A percentile compares a stretch with the other conserved stretches of the same genome.
Conservation (phyloP, 2,797 vertebrate species). For the Halcyon leucocephala region DNA sequence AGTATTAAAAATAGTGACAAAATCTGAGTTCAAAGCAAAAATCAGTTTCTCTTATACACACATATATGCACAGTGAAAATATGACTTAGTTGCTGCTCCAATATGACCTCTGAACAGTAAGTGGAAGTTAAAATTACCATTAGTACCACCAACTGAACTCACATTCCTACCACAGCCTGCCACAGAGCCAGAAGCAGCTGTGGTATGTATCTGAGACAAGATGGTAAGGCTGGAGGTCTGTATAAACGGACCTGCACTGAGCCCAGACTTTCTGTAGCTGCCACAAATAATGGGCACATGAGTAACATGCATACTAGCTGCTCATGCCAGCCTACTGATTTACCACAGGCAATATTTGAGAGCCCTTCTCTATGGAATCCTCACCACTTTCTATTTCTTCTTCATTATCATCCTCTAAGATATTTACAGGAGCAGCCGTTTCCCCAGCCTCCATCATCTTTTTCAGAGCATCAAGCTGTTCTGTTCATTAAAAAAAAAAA, state of each 20-base stretch:
- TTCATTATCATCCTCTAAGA: conserved; percentile 95
- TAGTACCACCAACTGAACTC: neutral
- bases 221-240: neutral
- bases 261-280: neutral
- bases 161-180: neutral
- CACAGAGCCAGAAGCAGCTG: neutral
- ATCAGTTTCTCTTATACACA: neutral
- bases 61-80: neutral
- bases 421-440: conserved; percentile 90
- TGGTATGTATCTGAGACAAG: neutral
- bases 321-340: neutral
- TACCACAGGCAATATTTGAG: neutral
- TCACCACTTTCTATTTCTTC: conserved; percentile 93
- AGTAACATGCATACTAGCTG: neutral
- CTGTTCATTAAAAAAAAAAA: conserved; percentile 75
- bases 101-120: neutral
- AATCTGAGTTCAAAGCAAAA: neutral
- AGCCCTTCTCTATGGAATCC: conserved; percentile 19
- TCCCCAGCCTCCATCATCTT: conserved; percentile 98
- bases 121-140: neutral
- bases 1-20: neutral
- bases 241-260: neutral
- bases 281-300: neutral
- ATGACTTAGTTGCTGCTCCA: neutral
- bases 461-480: conserved; percentile 96